Base-by-base conservation (phyloP, 2,888 invertebrate genomes). In the Epinotia brunnichana region DNA sequence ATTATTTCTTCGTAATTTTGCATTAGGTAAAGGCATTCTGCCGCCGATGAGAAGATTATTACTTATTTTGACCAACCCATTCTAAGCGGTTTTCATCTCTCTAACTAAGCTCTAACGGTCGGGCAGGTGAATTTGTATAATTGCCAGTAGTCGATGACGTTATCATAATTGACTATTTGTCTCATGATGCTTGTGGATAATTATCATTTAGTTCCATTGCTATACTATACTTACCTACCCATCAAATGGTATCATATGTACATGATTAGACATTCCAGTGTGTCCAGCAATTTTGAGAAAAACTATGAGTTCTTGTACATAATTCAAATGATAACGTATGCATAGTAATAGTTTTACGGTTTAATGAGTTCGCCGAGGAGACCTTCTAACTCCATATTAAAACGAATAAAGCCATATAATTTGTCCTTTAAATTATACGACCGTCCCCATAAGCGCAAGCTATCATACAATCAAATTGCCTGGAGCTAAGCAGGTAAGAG, bases 381-480 rank as follows among this genome's bases (percentile, higher is more conserved):
- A 54, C 39, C 54, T 41, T 44, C 41, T 19, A 13, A 41, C 13
- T 61, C 21, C 61, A 44, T 41, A 61, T 3, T 44, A 48, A 61
- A 48, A 44, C 15, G 15, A 61, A 10, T 21, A 61, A 61, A 24
- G n/a, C 3, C 21, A 39, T 39, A 21, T 54, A 64, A 64, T 66
- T n/a, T 41, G 54, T 21, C 66, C 21, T 21, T 56, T 56, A 19
- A 62, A 44, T 70, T 56, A 56, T 56, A 19, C 24, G 44, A 62
- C 54, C 56, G 54, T 51, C 35, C 13, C 54, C 39, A 44, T 56
- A 69, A 44, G 24, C 24, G 13, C 24, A 17, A 24, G 9, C 56
- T 69, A 56, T 69, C 69, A 56, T 44, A 62, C 62, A 69, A 69
- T 44, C 29, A 56, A 62, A 69, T 56, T 62, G 56, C 44, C 29